Percentiles rank a stretch among this genome's conserved stretches.
Conservation (phyloP, 1,140 invertebrate species). For the Pseudomyrmex gracilis region DNA sequence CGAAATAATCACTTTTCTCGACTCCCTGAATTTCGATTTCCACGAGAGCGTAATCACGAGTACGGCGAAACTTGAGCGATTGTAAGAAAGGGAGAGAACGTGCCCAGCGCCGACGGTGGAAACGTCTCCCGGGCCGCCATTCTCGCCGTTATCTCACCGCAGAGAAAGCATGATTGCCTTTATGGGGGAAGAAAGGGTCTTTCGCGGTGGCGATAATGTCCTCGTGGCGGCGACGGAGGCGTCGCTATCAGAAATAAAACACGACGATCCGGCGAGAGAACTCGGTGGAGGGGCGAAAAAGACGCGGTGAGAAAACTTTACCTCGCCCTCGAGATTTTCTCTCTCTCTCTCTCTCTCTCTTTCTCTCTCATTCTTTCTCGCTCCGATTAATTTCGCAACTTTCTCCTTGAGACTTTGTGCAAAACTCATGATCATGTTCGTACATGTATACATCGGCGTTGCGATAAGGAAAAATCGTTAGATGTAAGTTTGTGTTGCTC, state of each 20-base stretch:
- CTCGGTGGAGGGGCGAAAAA: slow-evolving; percentile 47
- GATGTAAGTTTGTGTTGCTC: background rate
- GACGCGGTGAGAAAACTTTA: slow-evolving; percentile 39
- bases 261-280: slow-evolving; percentile 65
- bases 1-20: background rate
- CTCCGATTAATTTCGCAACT: slow-evolving; percentile 66
- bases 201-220: slow-evolving; percentile 85
- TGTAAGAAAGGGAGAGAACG: slow-evolving; percentile 34
- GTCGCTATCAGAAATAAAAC: slow-evolving; percentile 85
- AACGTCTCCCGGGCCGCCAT: slow-evolving; percentile 77
- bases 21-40: background rate
- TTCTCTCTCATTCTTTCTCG: background rate
- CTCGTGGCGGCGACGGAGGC: slow-evolving; percentile 75
- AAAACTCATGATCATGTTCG: slow-evolving; percentile 6
- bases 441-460: background rate
- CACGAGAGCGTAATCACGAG: slow-evolving; percentile 53
- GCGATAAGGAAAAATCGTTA: background rate
- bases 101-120: slow-evolving; percentile 37
- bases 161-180: slow-evolving; percentile 85
- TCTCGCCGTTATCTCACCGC: slow-evolving; percentile 82
- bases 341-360: background rate
- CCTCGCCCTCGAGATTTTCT: slow-evolving; percentile 54
- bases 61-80: slow-evolving; percentile 30
- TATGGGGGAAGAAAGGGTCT: slow-evolving; percentile 85
- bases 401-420: slow-evolving; percentile 20